phyloP scores from a whole-genome alignment of 2,888 invertebrate species.

The Lycocerus yunnanus region DNA sequence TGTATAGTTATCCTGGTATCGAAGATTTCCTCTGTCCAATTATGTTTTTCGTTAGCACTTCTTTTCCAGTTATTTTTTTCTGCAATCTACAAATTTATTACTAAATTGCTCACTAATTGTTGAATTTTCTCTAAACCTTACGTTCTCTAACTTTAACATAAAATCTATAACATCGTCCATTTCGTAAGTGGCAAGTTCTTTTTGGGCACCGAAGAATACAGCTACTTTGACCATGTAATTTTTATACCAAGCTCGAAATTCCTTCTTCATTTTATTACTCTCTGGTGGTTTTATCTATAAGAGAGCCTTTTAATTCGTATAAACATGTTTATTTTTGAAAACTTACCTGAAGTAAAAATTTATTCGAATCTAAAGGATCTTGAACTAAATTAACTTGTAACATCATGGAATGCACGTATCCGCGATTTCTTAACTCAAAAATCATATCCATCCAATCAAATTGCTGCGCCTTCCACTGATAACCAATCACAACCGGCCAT shows the following conservation, averaged over 20 bases:
- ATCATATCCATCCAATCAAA: conserved; percentile 80
- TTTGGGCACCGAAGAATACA: conserved; percentile 34
- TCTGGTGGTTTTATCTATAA: background rate
- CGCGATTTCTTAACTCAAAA: conserved; percentile 72
- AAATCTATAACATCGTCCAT: conserved; percentile 39
- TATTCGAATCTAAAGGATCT: background rate
- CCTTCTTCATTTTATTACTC: background rate
- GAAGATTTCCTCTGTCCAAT: background rate
- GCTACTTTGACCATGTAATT: conserved; percentile 38
- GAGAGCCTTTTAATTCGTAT: background rate
- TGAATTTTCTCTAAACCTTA: conserved; percentile 4
- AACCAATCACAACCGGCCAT: conserved; percentile 83
- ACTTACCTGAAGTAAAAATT: conserved; percentile 1
- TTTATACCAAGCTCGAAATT: background rate
- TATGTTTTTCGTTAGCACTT: too few relatives aligned
- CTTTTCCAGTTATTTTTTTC: background rate
- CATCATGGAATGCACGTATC: conserved; percentile 56
- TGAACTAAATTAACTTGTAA: background rate
- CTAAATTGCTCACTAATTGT: too few relatives aligned
- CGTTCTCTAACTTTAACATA: conserved; percentile 36
- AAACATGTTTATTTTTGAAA: background rate
- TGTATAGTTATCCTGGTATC: background rate
- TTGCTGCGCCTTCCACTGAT: conserved; percentile 66
- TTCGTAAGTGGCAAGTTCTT: conserved; percentile 30
- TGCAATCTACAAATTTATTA: background rate